phyloP scores from a whole-genome alignment of 2,797 vertebrate species.

The Labeo calbasu region DNA sequence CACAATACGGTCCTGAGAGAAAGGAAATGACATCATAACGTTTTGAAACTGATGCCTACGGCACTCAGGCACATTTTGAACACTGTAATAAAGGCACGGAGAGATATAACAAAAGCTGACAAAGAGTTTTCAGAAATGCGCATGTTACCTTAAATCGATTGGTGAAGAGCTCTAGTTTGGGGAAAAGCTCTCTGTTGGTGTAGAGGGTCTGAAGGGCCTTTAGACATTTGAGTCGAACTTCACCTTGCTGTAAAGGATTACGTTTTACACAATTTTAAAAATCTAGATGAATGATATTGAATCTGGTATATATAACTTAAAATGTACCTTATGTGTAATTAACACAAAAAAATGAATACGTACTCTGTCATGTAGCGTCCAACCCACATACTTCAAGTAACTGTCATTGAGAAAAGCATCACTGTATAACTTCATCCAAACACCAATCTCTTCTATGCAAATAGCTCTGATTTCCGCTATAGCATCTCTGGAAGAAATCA shows the following conservation, averaged over 20 bases:
- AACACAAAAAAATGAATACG: conserved; percentile 14
- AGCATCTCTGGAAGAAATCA: conserved; percentile 85
- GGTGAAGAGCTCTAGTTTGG: conserved; percentile 97
- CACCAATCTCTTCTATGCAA: conserved; percentile 99
- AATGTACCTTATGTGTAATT: too few relatives aligned
- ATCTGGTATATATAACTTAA: too few relatives aligned
- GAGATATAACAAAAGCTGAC: background rate
- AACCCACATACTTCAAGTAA: conserved; percentile 98
- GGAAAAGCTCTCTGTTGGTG: conserved; percentile 97
- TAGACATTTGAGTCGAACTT: conserved; percentile 98
- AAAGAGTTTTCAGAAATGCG: background rate
- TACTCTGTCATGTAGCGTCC: conserved; percentile 98
- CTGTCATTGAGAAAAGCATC: conserved; percentile 99
- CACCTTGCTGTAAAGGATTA: conserved; percentile 87
- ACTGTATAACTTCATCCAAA: conserved; percentile 99
- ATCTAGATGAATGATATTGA: background rate
- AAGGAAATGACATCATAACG: background rate
- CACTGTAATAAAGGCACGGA: background rate
- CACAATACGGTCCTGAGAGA: conserved; percentile 91
- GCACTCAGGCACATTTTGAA: background rate
- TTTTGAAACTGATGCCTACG: background rate
- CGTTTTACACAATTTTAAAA: background rate
- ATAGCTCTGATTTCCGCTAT: conserved; percentile 99
- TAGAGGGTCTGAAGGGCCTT: conserved; percentile 98
- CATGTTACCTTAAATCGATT: conserved; percentile 95